phyloP scores from a whole-genome alignment of 1,140 invertebrate genomes.

The Archivesica marissinica region DNA sequence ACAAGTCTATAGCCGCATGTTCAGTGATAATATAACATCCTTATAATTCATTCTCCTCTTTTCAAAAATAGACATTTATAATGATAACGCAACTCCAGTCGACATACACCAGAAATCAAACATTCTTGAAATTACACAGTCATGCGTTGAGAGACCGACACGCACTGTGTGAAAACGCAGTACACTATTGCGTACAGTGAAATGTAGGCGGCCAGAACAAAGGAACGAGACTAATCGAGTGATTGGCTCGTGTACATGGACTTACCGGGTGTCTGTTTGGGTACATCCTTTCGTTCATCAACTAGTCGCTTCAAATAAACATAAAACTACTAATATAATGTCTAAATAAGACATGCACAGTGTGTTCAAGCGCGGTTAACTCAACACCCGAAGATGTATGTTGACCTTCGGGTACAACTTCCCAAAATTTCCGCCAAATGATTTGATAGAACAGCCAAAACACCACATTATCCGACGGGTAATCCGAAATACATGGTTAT shows the following conservation, averaged over 20 bases:
- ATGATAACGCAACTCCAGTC: conserved; percentile 4
- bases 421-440: neutral
- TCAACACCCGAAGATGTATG: neutral
- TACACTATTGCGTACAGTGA: conserved; percentile 42
- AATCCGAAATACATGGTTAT: conserved; percentile 62
- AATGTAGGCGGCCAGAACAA: conserved; percentile 59
- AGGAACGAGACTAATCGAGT: conserved; percentile 22
- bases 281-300: conserved; percentile 77
- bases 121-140: conserved; percentile 39
- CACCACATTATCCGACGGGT: conserved; percentile 42
- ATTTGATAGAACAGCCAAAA: conserved; percentile 22
- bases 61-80: neutral
- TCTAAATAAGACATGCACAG: conserved; percentile 7
- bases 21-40: too few species aligned
- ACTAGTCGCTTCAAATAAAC: neutral
- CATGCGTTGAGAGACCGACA: conserved; percentile 46
- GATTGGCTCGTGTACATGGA: conserved; percentile 52
- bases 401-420: conserved; percentile 10
- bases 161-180: conserved; percentile 24
- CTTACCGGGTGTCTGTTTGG: conserved; percentile 84
- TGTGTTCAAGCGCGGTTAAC: neutral
- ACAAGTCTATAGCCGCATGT: too few species aligned
- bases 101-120: conserved; percentile 39
- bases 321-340: conserved; percentile 11
- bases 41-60: too few species aligned